These are phyloP conservation scores for Dermatophagoides farinae DNA, from an alignment of 1,140 invertebrate species.

Conservation along the genomic window DNA sequence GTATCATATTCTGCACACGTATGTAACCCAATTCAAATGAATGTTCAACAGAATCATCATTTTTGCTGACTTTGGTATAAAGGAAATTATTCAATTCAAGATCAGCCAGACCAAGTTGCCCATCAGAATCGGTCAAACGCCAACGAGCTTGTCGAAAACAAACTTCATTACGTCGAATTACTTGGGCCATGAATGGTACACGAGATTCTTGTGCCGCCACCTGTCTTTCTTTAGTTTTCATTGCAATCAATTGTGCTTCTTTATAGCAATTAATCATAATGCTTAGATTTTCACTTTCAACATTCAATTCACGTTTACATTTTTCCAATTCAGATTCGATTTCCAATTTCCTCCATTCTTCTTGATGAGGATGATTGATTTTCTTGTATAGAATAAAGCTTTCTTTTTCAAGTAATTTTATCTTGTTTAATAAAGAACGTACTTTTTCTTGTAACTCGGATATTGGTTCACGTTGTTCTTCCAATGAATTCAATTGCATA, in stretches of 20 bases:
- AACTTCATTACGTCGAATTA: constrained; percentile 79
- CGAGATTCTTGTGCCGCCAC: constrained; percentile 22
- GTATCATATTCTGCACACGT: constrained; percentile 77
- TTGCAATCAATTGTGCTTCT: constrained; percentile 43
- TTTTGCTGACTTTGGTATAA: constrained; percentile 89
- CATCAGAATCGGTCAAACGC: constrained; percentile 88
- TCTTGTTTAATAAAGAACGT: constrained; percentile 43
- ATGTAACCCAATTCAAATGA: constrained; percentile 89
- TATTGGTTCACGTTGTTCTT: constrained; percentile 76
- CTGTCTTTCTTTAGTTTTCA: constrained; percentile 22
- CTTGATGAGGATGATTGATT: background rate
- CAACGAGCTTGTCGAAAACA: constrained; percentile 98
- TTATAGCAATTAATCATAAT: constrained; percentile 68
- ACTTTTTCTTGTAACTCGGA: constrained; percentile 73
- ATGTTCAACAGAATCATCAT: constrained; percentile 91
- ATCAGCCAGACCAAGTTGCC: constrained; percentile 89
- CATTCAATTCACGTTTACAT: constrained; percentile 66
- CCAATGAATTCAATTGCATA: constrained; percentile 62
- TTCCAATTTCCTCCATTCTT: background rate
- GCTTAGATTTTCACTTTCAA: constrained; percentile 72
- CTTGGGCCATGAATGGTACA: constrained; percentile 32
- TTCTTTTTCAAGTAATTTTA: constrained; percentile 66
- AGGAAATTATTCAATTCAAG: constrained; percentile 85
- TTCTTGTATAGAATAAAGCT: constrained; percentile 65
- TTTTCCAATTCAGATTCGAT: constrained; percentile 41